phyloP scores from a whole-genome alignment of 2,888 invertebrate species.

The Mylabris sibirica region DNA sequence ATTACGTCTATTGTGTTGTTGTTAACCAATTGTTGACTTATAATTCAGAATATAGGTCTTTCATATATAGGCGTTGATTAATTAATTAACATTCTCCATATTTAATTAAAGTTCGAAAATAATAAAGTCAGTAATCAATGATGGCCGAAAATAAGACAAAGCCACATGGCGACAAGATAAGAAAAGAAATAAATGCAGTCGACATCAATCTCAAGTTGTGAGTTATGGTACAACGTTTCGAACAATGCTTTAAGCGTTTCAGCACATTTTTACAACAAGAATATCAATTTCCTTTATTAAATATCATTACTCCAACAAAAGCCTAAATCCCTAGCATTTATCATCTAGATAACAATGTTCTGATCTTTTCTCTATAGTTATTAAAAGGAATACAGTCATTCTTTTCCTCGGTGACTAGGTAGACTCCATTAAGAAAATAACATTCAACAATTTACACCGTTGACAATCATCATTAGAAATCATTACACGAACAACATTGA shows the following conservation, averaged over 20 bases:
- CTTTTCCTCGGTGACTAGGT: slow-evolving; percentile 11
- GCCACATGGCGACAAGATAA: slow-evolving; percentile 41
- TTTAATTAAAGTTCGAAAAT: background rate
- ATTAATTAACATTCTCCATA: background rate
- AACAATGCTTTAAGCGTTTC: slow-evolving; percentile 44
- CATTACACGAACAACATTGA: too few relatives aligned
- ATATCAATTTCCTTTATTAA: slow-evolving; percentile 54
- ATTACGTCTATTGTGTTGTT: slow-evolving; percentile 14
- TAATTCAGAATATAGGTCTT: background rate
- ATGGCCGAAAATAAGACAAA: slow-evolving; percentile 24
- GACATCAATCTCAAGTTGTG: slow-evolving; percentile 45
- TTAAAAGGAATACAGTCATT: slow-evolving; percentile 31
- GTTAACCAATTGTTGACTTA: slow-evolving; percentile 1
- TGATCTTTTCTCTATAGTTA: slow-evolving; percentile 35
- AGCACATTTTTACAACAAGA: slow-evolving; percentile 49
- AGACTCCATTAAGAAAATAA: background rate
- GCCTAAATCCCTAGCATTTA: slow-evolving; percentile 46
- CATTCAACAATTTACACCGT: background rate
- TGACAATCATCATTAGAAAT: background rate
- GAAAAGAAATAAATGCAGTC: slow-evolving; percentile 45
- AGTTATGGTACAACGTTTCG: slow-evolving; percentile 42
- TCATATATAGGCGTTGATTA: background rate
- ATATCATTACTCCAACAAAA: slow-evolving; percentile 52
- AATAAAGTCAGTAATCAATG: slow-evolving; percentile 13
- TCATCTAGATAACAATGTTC: slow-evolving; percentile 47